These are phyloP conservation scores for Callinectes sapidus DNA, from an alignment of 2,888 invertebrate species.

Conservation along the genomic window DNA sequence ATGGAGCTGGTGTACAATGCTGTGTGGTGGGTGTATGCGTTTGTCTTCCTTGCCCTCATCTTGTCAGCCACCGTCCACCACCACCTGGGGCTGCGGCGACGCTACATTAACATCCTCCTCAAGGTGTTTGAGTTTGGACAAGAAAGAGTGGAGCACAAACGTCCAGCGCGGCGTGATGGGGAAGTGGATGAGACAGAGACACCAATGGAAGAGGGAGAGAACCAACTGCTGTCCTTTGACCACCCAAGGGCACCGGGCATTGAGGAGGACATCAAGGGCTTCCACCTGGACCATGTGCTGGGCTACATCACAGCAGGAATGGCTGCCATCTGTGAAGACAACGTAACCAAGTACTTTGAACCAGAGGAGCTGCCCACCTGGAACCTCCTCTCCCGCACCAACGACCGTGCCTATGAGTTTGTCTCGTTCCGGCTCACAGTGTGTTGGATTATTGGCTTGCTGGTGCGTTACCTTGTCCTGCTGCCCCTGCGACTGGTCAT, in stretches of 20 bases:
- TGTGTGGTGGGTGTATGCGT: slow-evolving; percentile 56
- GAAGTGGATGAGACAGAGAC: slow-evolving; percentile 54
- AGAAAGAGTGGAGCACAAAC: slow-evolving; percentile 54
- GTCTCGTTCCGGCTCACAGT: slow-evolving; percentile 94
- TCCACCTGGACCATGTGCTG: slow-evolving; percentile 76
- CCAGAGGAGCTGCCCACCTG: slow-evolving; percentile 95
- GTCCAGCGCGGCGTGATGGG: not conserved
- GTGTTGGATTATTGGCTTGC: slow-evolving; percentile 95
- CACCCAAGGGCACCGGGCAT: slow-evolving; percentile 57
- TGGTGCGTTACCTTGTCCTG: slow-evolving; percentile 92
- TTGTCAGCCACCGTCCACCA: slow-evolving; percentile 63
- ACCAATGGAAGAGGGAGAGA: slow-evolving; percentile 11
- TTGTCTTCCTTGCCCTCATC: slow-evolving; percentile 64
- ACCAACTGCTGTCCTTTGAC: slow-evolving; percentile 47
- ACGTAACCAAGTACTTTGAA: slow-evolving; percentile 97
- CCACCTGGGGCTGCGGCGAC: slow-evolving; percentile 56
- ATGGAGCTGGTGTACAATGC: slow-evolving; percentile 53
- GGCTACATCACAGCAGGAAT: slow-evolving; percentile 94
- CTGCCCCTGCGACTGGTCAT: slow-evolving; percentile 90
- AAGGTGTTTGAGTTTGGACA: slow-evolving; percentile 69
- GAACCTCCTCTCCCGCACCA: slow-evolving; percentile 96
- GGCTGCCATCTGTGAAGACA: slow-evolving; percentile 98
- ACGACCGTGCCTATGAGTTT: slow-evolving; percentile 92
- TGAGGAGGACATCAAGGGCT: slow-evolving; percentile 55
- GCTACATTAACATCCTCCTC: slow-evolving; percentile 61